Conservation (phyloP, 2,113 vertebrate genomes). For the Elanoides forficatus region DNA sequence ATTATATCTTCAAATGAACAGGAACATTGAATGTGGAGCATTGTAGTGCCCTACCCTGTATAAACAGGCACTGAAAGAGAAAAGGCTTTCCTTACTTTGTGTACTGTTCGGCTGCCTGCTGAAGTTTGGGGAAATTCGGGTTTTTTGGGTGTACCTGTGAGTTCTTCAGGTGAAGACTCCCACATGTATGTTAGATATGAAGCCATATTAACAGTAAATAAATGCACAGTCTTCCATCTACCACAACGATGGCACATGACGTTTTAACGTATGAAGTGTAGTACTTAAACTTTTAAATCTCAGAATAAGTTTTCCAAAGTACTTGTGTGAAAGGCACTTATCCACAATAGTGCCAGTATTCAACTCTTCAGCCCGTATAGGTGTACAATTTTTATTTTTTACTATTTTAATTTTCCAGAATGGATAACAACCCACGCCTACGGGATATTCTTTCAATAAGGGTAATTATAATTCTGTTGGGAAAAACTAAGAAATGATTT, state of each 20-base stretch:
- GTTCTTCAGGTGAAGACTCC: neutral
- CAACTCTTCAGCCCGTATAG: neutral
- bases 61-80: neutral
- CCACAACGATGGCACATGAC: accelerated
- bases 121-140: neutral
- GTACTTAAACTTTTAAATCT: neutral
- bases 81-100: neutral
- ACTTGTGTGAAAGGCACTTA: neutral
- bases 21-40: neutral
- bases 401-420: neutral
- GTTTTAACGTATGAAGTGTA: neutral
- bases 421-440: neutral
- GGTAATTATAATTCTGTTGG: neutral
- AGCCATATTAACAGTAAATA: neutral
- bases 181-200: neutral
- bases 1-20: neutral
- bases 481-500: neutral
- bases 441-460: neutral
- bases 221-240: neutral
- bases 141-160: neutral
- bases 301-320: neutral
- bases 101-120: neutral
- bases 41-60: neutral
- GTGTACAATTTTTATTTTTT: neutral
- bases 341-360: neutral